A percentile compares a stretch with the other conserved stretches of the same genome.
These are phyloP conservation scores for Isaurus tuberculatus DNA, from an alignment of 92 coral and sea anemone species.

Conservation along the genomic window DNA sequence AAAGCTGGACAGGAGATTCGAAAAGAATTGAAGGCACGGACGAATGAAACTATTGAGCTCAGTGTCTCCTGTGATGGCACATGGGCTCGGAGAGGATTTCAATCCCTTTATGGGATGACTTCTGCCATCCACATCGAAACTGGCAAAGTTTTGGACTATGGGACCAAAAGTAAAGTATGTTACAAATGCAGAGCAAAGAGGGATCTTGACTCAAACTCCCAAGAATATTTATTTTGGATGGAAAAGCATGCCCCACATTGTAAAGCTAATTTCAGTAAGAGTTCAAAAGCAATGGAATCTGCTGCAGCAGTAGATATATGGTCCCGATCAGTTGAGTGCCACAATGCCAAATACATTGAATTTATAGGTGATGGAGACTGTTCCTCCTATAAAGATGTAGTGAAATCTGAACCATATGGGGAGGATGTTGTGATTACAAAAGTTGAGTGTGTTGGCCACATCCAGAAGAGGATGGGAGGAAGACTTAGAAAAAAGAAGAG, in stretches of 20 bases:
- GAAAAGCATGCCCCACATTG: constrained; percentile 23
- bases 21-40: constrained; percentile 21
- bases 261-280: constrained; percentile 42
- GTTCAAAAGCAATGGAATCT: constrained; percentile 66
- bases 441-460: constrained; percentile 62
- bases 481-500: constrained; percentile 51
- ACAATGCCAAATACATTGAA: constrained; percentile 46
- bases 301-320: constrained; percentile 64
- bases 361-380: constrained; percentile 70
- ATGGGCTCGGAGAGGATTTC: constrained; percentile 66
- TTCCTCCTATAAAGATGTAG: constrained; percentile 50
- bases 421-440: constrained; percentile 34
- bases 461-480: constrained; percentile 59
- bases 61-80: constrained; percentile 57
- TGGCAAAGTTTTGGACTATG: constrained; percentile 63
- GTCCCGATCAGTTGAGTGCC: constrained; percentile 26
- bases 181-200: constrained; percentile 55
- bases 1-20: constrained; percentile 53
- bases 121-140: constrained; percentile 54
- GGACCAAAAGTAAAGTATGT: constrained; percentile 54
- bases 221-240: constrained; percentile 36
- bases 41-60: constrained; percentile 25
- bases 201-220: constrained; percentile 53
- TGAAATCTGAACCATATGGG: constrained; percentile 54
- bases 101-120: constrained; percentile 63